Conservation (phyloP, 2,888 invertebrate species). For the Troides oblongomaculatus region DNA sequence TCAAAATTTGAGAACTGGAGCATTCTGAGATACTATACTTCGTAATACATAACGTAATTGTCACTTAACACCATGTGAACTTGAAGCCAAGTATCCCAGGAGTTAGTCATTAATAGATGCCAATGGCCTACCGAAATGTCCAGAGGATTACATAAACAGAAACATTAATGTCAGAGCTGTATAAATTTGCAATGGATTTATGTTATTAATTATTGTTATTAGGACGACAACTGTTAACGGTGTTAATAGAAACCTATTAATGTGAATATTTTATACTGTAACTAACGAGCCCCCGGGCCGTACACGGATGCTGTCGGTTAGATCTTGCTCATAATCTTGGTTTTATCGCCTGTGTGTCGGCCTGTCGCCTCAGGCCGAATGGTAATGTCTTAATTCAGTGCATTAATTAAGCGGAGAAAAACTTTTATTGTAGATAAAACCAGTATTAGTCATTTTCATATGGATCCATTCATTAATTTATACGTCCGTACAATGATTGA, state of each 20-base stretch:
- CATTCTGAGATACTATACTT: too few relatives aligned
- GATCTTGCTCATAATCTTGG: conserved; percentile 17
- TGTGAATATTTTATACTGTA: conserved; percentile 21
- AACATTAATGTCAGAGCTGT: not conserved
- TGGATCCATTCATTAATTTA: not conserved
- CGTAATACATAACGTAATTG: too few relatives aligned
- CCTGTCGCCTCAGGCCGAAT: conserved; percentile 6
- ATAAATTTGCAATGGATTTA: conserved; percentile 10
- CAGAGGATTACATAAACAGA: conserved; percentile 1
- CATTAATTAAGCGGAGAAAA: conserved; percentile 16
- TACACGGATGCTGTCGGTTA: conserved; percentile 23
- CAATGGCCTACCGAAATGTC: not conserved
- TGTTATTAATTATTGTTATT: conserved; percentile 7
- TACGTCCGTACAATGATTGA: not conserved
- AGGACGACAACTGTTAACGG: conserved; percentile 16
- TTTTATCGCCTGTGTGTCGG: conserved; percentile 15
- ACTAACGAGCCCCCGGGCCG: conserved; percentile 15
- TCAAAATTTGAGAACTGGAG: too few relatives aligned
- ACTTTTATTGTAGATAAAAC: conserved; percentile 1
- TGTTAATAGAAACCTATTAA: conserved; percentile 26
- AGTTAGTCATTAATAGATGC: too few relatives aligned
- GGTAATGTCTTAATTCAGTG: conserved; percentile 22
- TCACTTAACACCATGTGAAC: too few relatives aligned
- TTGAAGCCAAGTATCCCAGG: too few relatives aligned
- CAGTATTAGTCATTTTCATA: not conserved